Evolutionary conservation across 2,113 vertebrate genomes (phyloP).

Genomic region (Phasianus colchicus): DNA sequence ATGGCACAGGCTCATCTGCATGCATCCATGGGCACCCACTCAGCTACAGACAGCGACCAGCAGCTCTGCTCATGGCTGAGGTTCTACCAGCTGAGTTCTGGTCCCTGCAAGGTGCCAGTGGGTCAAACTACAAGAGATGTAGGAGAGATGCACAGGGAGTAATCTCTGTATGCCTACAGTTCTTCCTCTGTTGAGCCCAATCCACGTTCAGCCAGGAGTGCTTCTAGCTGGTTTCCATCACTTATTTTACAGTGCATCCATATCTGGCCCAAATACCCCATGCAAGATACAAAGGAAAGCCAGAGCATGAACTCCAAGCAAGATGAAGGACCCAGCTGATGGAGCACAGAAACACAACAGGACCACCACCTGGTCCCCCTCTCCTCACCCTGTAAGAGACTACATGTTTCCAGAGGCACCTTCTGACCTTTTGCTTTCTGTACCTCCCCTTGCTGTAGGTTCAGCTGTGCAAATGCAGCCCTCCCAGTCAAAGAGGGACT

Average conservation of each 20-base stretch:
- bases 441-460: neutral
- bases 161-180: neutral
- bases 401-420: neutral
- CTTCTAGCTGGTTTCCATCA: slow-evolving; percentile 17
- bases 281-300: neutral
- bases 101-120: neutral
- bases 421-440: slow-evolving; percentile 31
- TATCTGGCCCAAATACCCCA: neutral
- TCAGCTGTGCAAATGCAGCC: slow-evolving; percentile 25
- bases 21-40: neutral
- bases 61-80: neutral
- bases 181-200: neutral
- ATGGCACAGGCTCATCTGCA: slow-evolving; percentile 48
- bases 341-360: neutral
- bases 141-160: neutral
- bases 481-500: neutral
- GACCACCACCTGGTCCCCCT: neutral
- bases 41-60: neutral
- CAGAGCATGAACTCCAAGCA: neutral
- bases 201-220: neutral
- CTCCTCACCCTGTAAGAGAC: neutral
- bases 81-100: neutral
- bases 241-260: neutral
- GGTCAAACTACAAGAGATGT: neutral
- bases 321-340: neutral